Conservation (phyloP, 2,888 invertebrate species). For the Magallana nippona region DNA sequence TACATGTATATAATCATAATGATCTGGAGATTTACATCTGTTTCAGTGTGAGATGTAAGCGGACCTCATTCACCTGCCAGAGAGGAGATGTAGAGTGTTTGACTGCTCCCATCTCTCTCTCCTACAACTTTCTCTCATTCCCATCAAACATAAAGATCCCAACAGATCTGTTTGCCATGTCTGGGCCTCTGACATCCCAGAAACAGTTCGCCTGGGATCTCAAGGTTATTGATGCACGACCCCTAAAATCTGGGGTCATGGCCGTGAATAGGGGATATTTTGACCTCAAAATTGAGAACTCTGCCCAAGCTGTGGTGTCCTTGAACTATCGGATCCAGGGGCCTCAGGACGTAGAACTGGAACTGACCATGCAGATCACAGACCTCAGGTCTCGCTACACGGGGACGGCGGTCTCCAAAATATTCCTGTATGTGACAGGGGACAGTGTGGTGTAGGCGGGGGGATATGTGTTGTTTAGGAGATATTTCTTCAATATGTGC, state of each 20-base stretch:
- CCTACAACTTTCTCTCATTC: conserved; percentile 95
- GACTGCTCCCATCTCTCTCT: conserved; percentile 90
- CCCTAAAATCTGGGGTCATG: conserved; percentile 81
- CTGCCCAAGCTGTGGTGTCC: conserved; percentile 85
- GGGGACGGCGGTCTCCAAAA: conserved; percentile 91
- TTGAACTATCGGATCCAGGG: conserved; percentile 88
- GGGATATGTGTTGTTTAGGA: not conserved
- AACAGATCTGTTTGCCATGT: conserved; percentile 91
- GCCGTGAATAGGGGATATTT: conserved; percentile 78
- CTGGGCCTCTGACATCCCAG: conserved; percentile 87
- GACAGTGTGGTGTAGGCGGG: conserved; percentile 46
- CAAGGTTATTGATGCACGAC: conserved; percentile 83
- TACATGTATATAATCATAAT: too few relatives aligned
- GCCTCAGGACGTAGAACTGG: conserved; percentile 94
- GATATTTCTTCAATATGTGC: too few relatives aligned
- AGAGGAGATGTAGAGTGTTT: conserved; percentile 88
- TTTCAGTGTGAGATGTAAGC: conserved; percentile 85
- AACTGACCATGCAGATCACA: conserved; percentile 88
- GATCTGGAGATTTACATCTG: not conserved
- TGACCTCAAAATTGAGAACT: conserved; percentile 72
- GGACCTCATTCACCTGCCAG: conserved; percentile 86
- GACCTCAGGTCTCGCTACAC: conserved; percentile 84
- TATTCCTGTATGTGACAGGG: conserved; percentile 89
- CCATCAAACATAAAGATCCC: conserved; percentile 84
- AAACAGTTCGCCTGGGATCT: conserved; percentile 89